phyloP scores from a whole-genome alignment of 2,888 invertebrate genomes.

The Norana najaformis region DNA sequence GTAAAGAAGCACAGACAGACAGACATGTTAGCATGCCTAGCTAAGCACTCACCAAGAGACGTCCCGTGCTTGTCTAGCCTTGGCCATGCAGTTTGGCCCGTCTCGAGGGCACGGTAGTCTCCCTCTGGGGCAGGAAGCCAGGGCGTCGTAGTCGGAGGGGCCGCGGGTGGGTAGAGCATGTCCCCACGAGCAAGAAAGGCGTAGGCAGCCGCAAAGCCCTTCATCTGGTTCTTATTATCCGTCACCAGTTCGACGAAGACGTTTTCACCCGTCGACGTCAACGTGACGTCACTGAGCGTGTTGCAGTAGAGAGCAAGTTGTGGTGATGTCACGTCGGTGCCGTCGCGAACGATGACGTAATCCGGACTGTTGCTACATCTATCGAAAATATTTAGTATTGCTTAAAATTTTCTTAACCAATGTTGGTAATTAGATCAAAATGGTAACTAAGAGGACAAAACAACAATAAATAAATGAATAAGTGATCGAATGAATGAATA shows the following conservation, averaged over 20 bases:
- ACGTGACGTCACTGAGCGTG: conserved; percentile 37
- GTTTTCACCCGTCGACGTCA: conserved; percentile 39
- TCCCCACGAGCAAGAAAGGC: background rate
- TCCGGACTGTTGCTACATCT: conserved; percentile 44
- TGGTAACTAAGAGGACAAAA: no score
- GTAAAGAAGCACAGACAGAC: no score
- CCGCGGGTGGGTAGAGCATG: background rate
- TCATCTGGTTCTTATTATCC: conserved; percentile 42
- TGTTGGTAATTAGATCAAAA: no score
- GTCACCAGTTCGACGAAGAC: conserved; percentile 42
- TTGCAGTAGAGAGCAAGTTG: conserved; percentile 44
- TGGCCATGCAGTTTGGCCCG: background rate
- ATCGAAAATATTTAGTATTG: background rate
- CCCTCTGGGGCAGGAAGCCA: background rate
- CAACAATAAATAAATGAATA: no score
- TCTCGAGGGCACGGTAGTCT: background rate
- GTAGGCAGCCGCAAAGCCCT: conserved; percentile 44
- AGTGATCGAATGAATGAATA: no score
- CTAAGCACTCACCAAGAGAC: background rate
- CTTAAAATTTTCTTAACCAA: no score
- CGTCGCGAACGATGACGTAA: conserved; percentile 43
- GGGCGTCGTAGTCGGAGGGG: background rate
- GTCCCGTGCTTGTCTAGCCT: background rate
- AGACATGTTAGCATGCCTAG: background rate
- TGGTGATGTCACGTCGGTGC: conserved; percentile 35